Evolutionary conservation across 2,113 vertebrate genomes (phyloP), one percentile per base, ranked within the genome.

Genomic region (Thymallus thymallus): DNA sequence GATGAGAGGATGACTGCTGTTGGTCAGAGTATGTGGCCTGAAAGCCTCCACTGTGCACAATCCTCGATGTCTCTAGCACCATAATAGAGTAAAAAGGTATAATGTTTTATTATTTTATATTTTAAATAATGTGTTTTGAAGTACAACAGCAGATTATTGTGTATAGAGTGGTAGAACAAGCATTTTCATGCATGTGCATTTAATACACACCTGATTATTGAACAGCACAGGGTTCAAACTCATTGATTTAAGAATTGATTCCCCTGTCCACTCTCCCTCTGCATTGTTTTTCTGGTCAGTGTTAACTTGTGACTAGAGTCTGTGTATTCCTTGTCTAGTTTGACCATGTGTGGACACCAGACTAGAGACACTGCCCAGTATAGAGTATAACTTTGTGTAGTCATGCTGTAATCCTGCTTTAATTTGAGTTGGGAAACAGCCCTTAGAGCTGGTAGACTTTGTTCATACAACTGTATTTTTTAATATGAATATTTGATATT

Each of bases 1-100:
- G 90, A 95, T 94, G 89, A 98, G 87, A 22, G 96, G 96, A 86
- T 92, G 89, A 63, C 94, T 95, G 83, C 93, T 86, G 83, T 99
- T 98, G 66, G 93, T 85, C 70, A 96, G 89, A 0, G 91, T 94
- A 74, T 92, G 90, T 68, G 88, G 73, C 72, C 86, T 92, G 82
- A 90, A 76, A 26, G 35, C 35, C 35, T 41, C 35, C 35, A 41
- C 9, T 9, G 75, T 87, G 84, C 97, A 99, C 86, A 89, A 80
- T 88, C 84, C 45, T 89, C 75, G 0, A 32, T 60, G 75, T 58
- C 51, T 0, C 84, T 86, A 72, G 35, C 35, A 41, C 77, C 86
- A 77, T 24, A 22, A 41, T 41, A 67, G 16, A 18, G 9, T 13
- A 24, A 32, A 7, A 41, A 41, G 35, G 35, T 41, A 10, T 41